Percentiles rank a stretch among this genome's conserved stretches.
These are phyloP conservation scores for Caenorhabditis sp. DNA, from an alignment of 2,888 invertebrate genomes.

Conservation along the genomic window DNA sequence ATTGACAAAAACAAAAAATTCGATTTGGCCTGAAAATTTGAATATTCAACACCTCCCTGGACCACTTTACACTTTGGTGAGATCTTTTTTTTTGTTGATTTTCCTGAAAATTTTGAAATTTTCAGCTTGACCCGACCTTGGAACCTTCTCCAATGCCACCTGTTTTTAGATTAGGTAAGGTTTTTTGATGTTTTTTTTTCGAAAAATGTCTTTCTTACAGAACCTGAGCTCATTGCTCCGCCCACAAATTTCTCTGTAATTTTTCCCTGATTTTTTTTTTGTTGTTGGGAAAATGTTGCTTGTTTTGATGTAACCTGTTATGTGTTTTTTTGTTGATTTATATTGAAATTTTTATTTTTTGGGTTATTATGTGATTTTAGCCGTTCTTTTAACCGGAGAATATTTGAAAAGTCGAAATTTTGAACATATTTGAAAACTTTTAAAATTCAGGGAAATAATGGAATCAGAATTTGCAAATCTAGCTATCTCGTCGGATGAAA, in stretches of 20 bases:
- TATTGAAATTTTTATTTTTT: too few species aligned
- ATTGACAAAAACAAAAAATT: constrained; percentile 14
- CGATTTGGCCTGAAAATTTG: constrained; percentile 58
- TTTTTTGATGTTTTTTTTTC: constrained; percentile 25
- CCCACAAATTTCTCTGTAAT: background rate
- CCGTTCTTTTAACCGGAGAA: too few species aligned
- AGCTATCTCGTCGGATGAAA: too few species aligned
- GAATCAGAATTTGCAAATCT: too few species aligned
- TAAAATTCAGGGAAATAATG: too few species aligned
- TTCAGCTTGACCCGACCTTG: constrained; percentile 9
- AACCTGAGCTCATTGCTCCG: constrained; percentile 57
- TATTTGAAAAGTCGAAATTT: too few species aligned
- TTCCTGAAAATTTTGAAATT: constrained; percentile 10
- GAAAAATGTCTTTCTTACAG: constrained; percentile 40
- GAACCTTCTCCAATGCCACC: constrained; percentile 42
- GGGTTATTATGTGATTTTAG: too few species aligned
- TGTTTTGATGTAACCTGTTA: too few species aligned
- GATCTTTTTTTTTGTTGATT: background rate
- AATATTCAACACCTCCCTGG: constrained; percentile 57
- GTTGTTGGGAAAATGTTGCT: too few species aligned
- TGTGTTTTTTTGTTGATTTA: too few species aligned
- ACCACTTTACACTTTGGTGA: constrained; percentile 57
- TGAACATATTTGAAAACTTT: too few species aligned
- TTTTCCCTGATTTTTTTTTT: background rate
- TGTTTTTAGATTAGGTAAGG: constrained; percentile 24